Conservation (phyloP, 64 coral and sea anemone species). For the Porites lutea region DNA sequence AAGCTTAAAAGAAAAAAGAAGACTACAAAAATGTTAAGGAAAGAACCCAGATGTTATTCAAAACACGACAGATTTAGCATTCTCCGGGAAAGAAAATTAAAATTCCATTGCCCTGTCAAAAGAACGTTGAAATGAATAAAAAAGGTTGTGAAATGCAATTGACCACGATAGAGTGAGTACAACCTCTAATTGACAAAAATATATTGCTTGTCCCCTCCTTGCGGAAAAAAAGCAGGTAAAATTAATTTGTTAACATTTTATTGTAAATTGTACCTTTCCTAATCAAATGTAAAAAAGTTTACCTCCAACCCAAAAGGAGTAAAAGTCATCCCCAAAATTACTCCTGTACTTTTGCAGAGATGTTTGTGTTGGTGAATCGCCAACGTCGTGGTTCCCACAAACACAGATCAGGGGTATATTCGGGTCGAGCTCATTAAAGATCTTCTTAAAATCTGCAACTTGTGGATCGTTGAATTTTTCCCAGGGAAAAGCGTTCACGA, state of each 20-base stretch:
- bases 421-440: slow-evolving; percentile 90
- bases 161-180: not conserved
- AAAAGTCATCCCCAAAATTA: slow-evolving; percentile 96
- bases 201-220: not conserved
- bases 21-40: not conserved
- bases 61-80: not conserved
- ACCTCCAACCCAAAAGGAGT: slow-evolving; percentile 99
- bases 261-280: not conserved
- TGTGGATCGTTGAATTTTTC: slow-evolving; percentile 85
- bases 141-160: not conserved
- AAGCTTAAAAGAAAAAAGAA: not conserved
- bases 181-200: not conserved
- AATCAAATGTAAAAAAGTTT: not conserved
- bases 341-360: slow-evolving; percentile 87
- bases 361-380: slow-evolving; percentile 80
- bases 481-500: slow-evolving; percentile 92
- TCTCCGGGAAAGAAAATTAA: not conserved
- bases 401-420: slow-evolving; percentile 91
- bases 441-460: slow-evolving; percentile 89
- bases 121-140: not conserved
- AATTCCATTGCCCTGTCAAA: not conserved
- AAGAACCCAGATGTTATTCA: not conserved
- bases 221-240: not conserved
- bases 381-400: slow-evolving; percentile 97
- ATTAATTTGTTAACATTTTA: not conserved